phyloP scores from a whole-genome alignment of 2,113 vertebrate species.

The Zosterops lateralis region DNA sequence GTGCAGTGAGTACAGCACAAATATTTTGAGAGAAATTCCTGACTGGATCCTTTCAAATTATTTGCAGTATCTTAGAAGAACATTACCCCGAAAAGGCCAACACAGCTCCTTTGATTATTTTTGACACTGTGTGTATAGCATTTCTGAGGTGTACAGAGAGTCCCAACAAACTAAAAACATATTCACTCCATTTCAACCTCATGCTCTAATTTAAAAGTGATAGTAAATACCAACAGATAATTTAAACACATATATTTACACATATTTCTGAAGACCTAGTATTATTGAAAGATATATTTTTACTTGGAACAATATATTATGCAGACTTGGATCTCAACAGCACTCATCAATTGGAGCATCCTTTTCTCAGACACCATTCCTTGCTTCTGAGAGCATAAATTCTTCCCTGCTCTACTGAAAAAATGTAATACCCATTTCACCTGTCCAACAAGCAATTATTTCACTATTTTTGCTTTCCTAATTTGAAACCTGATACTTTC shows the following conservation, averaged over 20 bases:
- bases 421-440: background rate
- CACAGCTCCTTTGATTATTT: background rate
- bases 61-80: background rate
- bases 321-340: background rate
- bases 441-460: background rate
- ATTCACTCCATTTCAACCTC: background rate
- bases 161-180: background rate
- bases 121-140: background rate
- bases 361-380: background rate
- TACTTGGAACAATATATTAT: background rate
- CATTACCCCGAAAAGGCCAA: background rate
- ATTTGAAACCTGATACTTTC: background rate
- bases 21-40: constrained; percentile 42
- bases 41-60: constrained; percentile 19
- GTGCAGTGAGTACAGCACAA: constrained; percentile 8
- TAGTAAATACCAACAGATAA: background rate
- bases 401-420: background rate
- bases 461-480: background rate
- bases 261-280: background rate
- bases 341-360: background rate
- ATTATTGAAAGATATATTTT: background rate
- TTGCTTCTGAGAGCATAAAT: background rate
- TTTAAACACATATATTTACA: background rate
- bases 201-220: background rate
- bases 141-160: background rate